Base-by-base conservation (phyloP, 2,113 vertebrate genomes). In the Leucoraja erinaceus region DNA sequence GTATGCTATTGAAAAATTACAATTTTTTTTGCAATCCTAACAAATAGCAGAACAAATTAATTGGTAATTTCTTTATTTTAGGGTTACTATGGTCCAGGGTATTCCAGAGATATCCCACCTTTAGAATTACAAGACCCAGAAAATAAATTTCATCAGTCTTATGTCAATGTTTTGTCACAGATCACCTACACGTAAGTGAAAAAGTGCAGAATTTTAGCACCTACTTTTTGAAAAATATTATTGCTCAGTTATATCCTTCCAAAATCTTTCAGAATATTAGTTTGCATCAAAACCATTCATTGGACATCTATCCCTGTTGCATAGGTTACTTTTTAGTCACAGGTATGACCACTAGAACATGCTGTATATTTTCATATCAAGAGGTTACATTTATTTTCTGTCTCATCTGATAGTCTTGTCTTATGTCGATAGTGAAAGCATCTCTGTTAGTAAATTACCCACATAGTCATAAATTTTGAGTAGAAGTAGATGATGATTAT, bases 41-140 rank as follows among this genome's bases (percentile, higher is more conserved):
- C 66, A 91, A 28, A 0, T 91, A 33, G 20, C 70, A 28, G 33
- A 68, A 20, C 72, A 33, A 91, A 72, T 11, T 70, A 91, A 72
- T 61, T 68, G 66, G 56, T 91, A 91, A 91, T 74, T 25, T 91
- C 14, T 70, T 72, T 91, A 5, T 74, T 25, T 28, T 74, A 91
- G 90, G 90, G 90, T 28, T 91, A 91, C 38, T 72, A 72, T 63
- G 33, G 66, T 54, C 90, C 90, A 91, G 66, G 90, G 33, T 91
- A 91, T 91, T 72, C 90, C 90, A 91, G 66, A 91, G 66, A 54
- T 18, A 70, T 54, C 68, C 90, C 90, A 54, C 68, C 90, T 5
- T 91, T 91, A 28, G 90, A 91, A 91, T 22, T 91, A 74, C 90
- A 91, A 91, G 90, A 91, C 25, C 18, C 90, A 91, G 68, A 47